These are phyloP conservation scores for Tuta absoluta DNA, from an alignment of 2,888 invertebrate species.

Conservation along the genomic window DNA sequence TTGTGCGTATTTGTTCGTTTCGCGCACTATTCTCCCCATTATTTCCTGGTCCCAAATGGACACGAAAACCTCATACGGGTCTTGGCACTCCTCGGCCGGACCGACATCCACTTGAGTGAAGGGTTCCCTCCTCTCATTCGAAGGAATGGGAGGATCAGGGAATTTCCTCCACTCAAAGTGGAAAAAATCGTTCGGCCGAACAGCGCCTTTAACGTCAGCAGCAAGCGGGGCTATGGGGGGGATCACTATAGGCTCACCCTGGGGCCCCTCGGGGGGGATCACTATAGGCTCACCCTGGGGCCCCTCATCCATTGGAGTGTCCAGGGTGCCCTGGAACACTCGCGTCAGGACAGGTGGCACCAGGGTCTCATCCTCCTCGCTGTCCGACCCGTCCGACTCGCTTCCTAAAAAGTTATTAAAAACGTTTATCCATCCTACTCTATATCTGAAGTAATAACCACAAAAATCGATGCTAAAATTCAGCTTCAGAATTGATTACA, in stretches of 20 bases:
- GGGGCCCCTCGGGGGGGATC: too few species aligned
- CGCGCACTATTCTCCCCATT: conserved; percentile 29
- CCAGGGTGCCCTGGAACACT: not conserved
- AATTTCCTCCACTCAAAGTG: not conserved
- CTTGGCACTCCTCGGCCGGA: conserved; percentile 25
- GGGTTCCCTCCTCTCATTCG: conserved; percentile 5
- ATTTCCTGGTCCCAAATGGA: conserved; percentile 32
- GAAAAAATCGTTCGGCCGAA: not conserved
- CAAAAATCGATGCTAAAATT: not conserved
- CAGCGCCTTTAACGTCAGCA: not conserved
- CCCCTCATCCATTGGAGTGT: not conserved
- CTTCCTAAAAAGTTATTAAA: not conserved
- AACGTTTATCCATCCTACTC: not conserved
- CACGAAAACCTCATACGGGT: conserved; percentile 29
- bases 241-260: too few species aligned
- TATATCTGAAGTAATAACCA: too few species aligned
- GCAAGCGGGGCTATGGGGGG: too few species aligned
- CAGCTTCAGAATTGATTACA: not conserved
- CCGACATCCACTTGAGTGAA: conserved; percentile 18
- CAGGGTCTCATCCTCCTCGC: not conserved
- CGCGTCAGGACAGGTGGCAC: not conserved
- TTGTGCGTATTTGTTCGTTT: conserved; percentile 35
- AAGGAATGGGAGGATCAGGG: not conserved
- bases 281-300: too few species aligned
- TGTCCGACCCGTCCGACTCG: not conserved